Conservation (phyloP, 2,888 invertebrate species). For the Yponomeuta plumbellus region DNA sequence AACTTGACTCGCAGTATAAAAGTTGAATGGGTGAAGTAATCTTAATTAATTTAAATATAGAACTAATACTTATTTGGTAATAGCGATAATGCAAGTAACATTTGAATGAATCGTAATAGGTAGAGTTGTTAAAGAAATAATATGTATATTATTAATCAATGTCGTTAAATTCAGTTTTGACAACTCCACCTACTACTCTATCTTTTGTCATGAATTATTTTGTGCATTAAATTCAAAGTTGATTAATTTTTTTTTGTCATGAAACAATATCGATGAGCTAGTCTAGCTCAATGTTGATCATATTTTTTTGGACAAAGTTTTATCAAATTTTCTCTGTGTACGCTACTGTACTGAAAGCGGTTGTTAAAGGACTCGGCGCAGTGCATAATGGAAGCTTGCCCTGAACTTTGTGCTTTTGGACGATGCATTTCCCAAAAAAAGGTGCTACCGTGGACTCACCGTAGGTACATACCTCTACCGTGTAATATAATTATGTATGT, state of each 20-base stretch:
- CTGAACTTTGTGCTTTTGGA: not conserved
- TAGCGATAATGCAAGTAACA: too few species aligned
- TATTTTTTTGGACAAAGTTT: not conserved
- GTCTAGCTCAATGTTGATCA: not conserved
- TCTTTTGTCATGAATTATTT: not conserved
- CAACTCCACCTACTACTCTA: not conserved
- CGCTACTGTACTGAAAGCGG: conserved; percentile 1
- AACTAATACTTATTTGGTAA: too few species aligned
- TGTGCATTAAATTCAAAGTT: not conserved
- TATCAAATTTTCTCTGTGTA: not conserved
- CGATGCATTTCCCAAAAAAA: not conserved
- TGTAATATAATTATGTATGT: not conserved
- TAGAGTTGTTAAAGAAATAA: not conserved
- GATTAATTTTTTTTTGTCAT: not conserved
- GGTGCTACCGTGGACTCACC: not conserved
- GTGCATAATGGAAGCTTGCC: conserved; percentile 6
- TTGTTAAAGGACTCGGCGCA: not conserved
- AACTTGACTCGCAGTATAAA: not conserved
- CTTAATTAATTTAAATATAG: too few species aligned
- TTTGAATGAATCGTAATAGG: not conserved
- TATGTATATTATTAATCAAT: not conserved
- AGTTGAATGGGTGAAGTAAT: too few species aligned
- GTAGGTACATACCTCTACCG: not conserved
- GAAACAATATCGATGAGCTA: not conserved
- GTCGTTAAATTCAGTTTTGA: not conserved